Percentiles rank a stretch among this genome's conserved stretches.
Conservation (phyloP, 2,888 invertebrate genomes). For the Drosophila neonasuta region DNA sequence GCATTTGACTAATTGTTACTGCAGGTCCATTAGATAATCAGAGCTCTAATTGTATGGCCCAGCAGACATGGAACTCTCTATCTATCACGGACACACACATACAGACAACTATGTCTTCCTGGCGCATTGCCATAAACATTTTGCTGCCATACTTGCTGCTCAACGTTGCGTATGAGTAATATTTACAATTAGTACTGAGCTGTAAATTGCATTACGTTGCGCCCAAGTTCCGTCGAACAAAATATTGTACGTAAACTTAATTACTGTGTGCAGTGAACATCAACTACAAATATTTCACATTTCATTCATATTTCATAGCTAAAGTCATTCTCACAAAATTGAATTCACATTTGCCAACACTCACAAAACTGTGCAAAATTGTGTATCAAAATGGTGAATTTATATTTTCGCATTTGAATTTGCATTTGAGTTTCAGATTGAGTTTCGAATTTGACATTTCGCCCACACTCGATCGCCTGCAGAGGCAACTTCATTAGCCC, state of each 20-base stretch:
- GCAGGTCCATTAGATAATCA: constrained; percentile 45
- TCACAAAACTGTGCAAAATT: constrained; percentile 2
- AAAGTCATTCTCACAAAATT: constrained; percentile 63
- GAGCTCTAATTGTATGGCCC: constrained; percentile 37
- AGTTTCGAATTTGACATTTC: constrained; percentile 17
- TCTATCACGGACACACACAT: neutral
- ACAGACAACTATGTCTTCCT: neutral
- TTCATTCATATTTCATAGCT: constrained; percentile 20
- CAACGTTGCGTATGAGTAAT: constrained; percentile 67
- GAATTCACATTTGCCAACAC: constrained; percentile 38
- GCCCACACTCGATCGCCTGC: constrained; percentile 31
- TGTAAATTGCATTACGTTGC: constrained; percentile 63
- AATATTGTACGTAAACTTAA: constrained; percentile 51
- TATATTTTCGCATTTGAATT: neutral
- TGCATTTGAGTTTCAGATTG: too few relatives aligned
- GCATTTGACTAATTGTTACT: constrained; percentile 50
- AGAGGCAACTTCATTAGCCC: constrained; percentile 37
- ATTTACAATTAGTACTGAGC: constrained; percentile 52
- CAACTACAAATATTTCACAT: constrained; percentile 5
- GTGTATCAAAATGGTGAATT: constrained; percentile 7
- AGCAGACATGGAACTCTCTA: neutral
- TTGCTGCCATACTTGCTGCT: constrained; percentile 32
- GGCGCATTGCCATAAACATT: constrained; percentile 8
- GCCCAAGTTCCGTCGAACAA: constrained; percentile 38
- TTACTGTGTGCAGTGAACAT: constrained; percentile 31